These are phyloP conservation scores for Callyntrura sp. DNA, from an alignment of 2,888 invertebrate species.

Conservation along the genomic window DNA sequence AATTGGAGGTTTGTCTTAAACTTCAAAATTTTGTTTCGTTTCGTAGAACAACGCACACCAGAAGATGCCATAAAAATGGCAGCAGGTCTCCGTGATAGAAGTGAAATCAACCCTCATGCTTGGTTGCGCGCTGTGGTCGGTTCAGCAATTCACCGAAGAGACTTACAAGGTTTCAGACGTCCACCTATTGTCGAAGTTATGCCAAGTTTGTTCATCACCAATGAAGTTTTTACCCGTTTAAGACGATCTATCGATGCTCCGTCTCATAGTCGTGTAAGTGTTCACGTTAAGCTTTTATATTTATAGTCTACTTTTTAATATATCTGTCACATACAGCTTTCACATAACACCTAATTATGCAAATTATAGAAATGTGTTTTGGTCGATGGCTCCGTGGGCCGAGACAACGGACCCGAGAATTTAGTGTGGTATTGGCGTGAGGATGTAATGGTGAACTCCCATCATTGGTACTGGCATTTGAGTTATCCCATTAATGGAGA, in stretches of 20 bases:
- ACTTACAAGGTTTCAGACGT: slow-evolving; percentile 70
- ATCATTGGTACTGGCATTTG: slow-evolving; percentile 78
- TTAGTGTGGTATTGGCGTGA: slow-evolving; percentile 78
- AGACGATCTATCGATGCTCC: slow-evolving; percentile 52
- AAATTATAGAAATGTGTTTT: slow-evolving; percentile 67
- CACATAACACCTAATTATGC: neutral
- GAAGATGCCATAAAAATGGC: slow-evolving; percentile 77
- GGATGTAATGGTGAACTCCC: slow-evolving; percentile 75
- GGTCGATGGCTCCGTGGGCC: slow-evolving; percentile 71
- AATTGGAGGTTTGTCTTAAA: neutral
- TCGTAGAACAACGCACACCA: slow-evolving; percentile 69
- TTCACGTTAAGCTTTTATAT: neutral
- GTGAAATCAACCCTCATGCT: slow-evolving; percentile 76
- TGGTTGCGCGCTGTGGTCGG: slow-evolving; percentile 73
- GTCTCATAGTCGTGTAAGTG: slow-evolving; percentile 55
- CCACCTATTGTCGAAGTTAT: slow-evolving; percentile 77
- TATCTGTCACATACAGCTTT: too few species aligned
- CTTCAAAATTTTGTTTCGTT: neutral
- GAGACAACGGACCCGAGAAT: slow-evolving; percentile 76
- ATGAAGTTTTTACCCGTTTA: slow-evolving; percentile 49
- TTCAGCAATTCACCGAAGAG: slow-evolving; percentile 64
- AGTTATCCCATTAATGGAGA: slow-evolving; percentile 67
- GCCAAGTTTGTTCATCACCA: slow-evolving; percentile 74
- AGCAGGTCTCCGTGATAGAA: slow-evolving; percentile 73
- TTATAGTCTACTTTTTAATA: too few species aligned